Percentiles rank a stretch among this genome's conserved stretches.
These are phyloP conservation scores for Thecocarcelia acutangulata DNA, from an alignment of 2,888 invertebrate genomes.

Conservation along the genomic window DNA sequence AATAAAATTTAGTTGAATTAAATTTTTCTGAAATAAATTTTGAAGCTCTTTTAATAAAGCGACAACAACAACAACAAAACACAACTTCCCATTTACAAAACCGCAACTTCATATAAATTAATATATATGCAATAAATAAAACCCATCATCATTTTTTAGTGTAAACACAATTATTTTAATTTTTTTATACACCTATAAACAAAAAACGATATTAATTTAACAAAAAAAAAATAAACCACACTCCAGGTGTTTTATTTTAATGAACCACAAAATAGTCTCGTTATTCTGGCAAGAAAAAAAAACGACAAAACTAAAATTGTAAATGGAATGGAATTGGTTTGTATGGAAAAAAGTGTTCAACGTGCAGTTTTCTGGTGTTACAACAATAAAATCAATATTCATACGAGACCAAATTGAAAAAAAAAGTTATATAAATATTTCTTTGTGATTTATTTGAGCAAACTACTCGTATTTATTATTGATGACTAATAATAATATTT, in stretches of 20 bases:
- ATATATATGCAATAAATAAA: slow-evolving; percentile 14
- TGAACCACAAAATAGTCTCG: slow-evolving; percentile 42
- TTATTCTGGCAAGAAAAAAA: neutral
- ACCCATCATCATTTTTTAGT: slow-evolving; percentile 29
- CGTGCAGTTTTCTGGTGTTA: neutral
- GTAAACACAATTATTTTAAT: slow-evolving; percentile 17
- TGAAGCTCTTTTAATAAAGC: neutral
- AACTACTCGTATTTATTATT: slow-evolving; percentile 9
- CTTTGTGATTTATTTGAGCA: slow-evolving; percentile 15
- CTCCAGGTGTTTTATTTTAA: slow-evolving; percentile 46
- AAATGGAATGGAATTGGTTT: neutral
- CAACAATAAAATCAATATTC: slow-evolving; percentile 10
- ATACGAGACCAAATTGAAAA: neutral
- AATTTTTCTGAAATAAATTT: neutral
- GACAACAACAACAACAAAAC: neutral
- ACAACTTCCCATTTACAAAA: slow-evolving; percentile 37
- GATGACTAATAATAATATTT: slow-evolving; percentile 36
- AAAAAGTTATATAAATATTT: neutral
- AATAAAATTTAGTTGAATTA: slow-evolving; percentile 6
- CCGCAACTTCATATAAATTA: slow-evolving; percentile 36
- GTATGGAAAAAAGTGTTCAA: neutral
- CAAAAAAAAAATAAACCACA: neutral
- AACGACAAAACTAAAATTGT: neutral
- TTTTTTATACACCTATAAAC: slow-evolving; percentile 6
- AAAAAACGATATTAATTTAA: slow-evolving; percentile 17